Evolutionary conservation across 2,888 invertebrate genomes (phyloP), one percentile per base, ranked within the genome.

Genomic region (Caenorhabditis sp.): DNA sequence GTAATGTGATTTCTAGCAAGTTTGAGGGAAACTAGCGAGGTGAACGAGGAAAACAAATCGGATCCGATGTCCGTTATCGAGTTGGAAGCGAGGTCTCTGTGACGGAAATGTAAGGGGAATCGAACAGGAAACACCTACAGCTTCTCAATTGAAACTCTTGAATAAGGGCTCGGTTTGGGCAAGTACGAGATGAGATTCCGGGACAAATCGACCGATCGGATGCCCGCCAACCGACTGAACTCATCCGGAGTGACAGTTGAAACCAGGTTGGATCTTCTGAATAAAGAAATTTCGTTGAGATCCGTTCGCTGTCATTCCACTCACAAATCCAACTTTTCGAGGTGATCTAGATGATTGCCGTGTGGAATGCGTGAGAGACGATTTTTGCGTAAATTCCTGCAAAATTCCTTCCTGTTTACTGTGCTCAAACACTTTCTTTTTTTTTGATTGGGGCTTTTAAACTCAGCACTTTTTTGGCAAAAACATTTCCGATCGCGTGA

Each of bases 21-120:
- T 50, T 80, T 78, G 2, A 84, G 39, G 6, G 76, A 72, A 27
- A 79, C 62, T 1, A 84, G 48, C 27, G 63, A 59, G 5, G 68
- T 66, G 35, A 84, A 82, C 4, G 63, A 37, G n/a, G 71, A 66
- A 43, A 84, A 83, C 13, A 59, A 26, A 15, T 73, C 73, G 6
- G 77, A 58, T 8, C 72, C 76, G n/a, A 84, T 58, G 43, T 75
- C 73, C 9, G 63, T 50, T 17, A 84, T 72, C n/a, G 74, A 62
- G 48, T 84, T 84, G 9, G 81, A 77, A 11, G 81, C 78, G 22
- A 84, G 62, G 56, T 84, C 84, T 58, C 84, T 84, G 71, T n/a
- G n/a, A n/a, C n/a, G n/a, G n/a, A n/a, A n/a, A n/a, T n/a, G n/a
- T n/a, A n/a, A n/a, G n/a, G n/a, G n/a, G n/a, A n/a, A n/a, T n/a